Percentiles rank a stretch among this genome's conserved stretches.
These are phyloP conservation scores for Liodrosophila aerea DNA, from an alignment of 2,888 invertebrate species.

Conservation along the genomic window DNA sequence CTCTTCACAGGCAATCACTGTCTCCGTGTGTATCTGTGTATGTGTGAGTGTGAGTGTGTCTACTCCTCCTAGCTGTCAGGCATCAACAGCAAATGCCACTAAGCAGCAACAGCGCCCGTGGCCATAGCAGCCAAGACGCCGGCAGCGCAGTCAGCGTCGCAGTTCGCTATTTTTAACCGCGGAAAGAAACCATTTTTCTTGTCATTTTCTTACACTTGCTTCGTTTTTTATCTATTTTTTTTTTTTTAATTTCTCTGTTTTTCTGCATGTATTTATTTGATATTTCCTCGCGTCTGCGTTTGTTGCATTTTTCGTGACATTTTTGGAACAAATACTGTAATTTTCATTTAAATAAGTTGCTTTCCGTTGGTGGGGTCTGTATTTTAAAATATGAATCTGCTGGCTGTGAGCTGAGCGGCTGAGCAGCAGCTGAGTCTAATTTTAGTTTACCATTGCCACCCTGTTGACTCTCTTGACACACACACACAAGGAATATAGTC, in stretches of 20 bases:
- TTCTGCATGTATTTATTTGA: neutral
- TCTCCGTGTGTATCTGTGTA: conserved; percentile 12
- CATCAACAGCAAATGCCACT: conserved; percentile 69
- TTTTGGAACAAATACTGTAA: conserved; percentile 61
- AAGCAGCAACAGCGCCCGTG: conserved; percentile 29
- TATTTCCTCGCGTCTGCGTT: conserved; percentile 13
- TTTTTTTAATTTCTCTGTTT: conserved; percentile 11
- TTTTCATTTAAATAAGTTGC: conserved; percentile 42
- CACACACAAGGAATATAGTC: too few species aligned
- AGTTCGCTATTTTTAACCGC: conserved; percentile 68
- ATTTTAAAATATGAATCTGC: too few species aligned
- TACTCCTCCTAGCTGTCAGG: conserved; percentile 55
- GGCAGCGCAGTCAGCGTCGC: conserved; percentile 24
- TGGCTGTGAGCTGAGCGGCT: conserved; percentile 22
- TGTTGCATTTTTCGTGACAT: conserved; percentile 67
- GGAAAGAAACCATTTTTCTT: conserved; percentile 69
- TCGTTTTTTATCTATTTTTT: conserved; percentile 11
- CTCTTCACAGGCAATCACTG: conserved; percentile 51
- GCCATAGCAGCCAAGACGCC: conserved; percentile 16
- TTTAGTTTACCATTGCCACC: conserved; percentile 48
- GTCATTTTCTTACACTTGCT: conserved; percentile 42
- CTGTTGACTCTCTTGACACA: conserved; percentile 32
- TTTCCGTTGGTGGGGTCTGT: too few species aligned
- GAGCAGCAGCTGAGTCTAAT: conserved; percentile 57
- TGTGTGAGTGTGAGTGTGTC: conserved; percentile 13